Evolutionary conservation across 1,140 invertebrate genomes (phyloP), one percentile per base, ranked within the genome.

Genomic region (Panagrolaimus sp.): DNA sequence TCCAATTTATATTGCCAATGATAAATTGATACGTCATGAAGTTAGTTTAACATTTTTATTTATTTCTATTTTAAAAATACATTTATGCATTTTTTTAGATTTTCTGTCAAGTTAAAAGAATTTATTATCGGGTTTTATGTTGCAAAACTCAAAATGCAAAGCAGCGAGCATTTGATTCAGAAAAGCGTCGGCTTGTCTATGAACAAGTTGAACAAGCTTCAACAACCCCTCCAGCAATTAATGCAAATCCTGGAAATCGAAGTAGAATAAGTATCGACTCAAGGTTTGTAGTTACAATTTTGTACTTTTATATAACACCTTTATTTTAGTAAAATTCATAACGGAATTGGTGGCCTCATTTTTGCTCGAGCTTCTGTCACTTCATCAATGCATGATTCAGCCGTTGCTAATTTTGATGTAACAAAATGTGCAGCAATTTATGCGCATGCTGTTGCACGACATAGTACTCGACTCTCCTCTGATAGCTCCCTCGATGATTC

Each of bases 1-100:
- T 13, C 76, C 76, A 11, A 78, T 78, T 48, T 78, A 78, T 53
- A 66, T 67, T 13, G 66, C 65, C 20, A 76, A 72, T 68, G 75
- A 76, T 42, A 67, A 65, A 43, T 45, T 68, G 31, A 76, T 76
- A 44, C 16, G 66, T 62, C 23, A 63, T 5, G 75, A 76, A 66
- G 72, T 76, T 61, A 25, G 51, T 57, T 57, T 57, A 14, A 16
- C 11, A 25, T 57, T 57, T 57, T 3, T 2, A 20, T 57, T 5
- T 57, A 25, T 57, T 57, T 57, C 14, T 57, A 5, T n/a, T 13
- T 57, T 57, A 57, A 20, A 5, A n/a, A 1, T 16, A 5, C 20
- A 4, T 57, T 16, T n/a, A n/a, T n/a, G n/a, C n/a, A n/a, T n/a
- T 16, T 57, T 57, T 57, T 57, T 57, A 57, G 51, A 27, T 57